Base-by-base conservation (phyloP, 1,140 invertebrate species). In the Eubasilissa regina region DNA sequence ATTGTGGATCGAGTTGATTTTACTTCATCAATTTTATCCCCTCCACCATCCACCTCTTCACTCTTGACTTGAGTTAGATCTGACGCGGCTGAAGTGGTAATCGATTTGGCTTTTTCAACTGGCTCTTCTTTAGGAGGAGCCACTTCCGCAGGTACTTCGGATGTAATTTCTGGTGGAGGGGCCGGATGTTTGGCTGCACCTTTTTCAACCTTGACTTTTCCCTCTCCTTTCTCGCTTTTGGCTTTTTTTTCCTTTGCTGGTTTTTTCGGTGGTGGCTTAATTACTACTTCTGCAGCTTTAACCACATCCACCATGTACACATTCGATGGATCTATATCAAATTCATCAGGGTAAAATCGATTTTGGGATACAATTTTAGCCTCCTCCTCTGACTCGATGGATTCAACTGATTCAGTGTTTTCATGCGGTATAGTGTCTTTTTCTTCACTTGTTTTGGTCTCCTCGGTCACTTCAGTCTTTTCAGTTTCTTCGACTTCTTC, bases 231-330 rank as follows among this genome's bases (percentile, higher is more conserved):
- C 35, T 73, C 25, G 9, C 0, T 3, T 10, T 60, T 60, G 12
- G 13, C 55, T 56, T 74, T 74, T 12, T 0, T 25, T 44, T 19
- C 3, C n/a, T 56, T 56, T 3, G 12, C 17, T 4, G 47, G 47
- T 47, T 44, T 66, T 9, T 66, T 44, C 43, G 19, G 19, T 19
- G 45, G 56, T 21, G 58, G 35, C 12, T 60, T 48, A 12, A 21
- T 43, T 15, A 75, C 55, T 13, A 62, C 17, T n/a, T 75, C 44
- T 47, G 74, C 58, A 9, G 56, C 56, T 45, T 60, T 64, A 4
- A 75, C 9, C 17, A 60, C 56, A 19, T 45, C 15, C 15, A 62
- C 15, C 55, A 64, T 56, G 13, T 45, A 12, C 4, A 12, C 66
- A n/a, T 17, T 44, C 9, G 56, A 35, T 45, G 45, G 51, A 8